Evolutionary conservation across 2,113 vertebrate genomes (phyloP), one percentile per base, ranked within the genome.

Genomic region (Cyanoliseus patagonus): DNA sequence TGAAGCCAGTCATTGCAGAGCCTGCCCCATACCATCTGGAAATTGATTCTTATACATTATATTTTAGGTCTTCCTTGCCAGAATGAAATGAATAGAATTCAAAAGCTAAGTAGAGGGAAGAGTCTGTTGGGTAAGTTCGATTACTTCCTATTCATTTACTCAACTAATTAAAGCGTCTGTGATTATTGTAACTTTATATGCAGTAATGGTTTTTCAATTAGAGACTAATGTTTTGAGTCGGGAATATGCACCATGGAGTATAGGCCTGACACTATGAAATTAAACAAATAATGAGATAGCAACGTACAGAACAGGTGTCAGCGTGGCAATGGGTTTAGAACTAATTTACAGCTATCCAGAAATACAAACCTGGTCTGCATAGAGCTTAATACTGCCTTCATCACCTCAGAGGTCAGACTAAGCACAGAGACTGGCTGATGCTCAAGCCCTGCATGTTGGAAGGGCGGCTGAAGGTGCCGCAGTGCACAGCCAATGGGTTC

Each of bases 71-170:
- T 99, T 97, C 99, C 99, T 42, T 99, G 99, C 98, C 99, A 99
- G 98, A 99, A 98, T 75, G 99, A 99, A 97, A 99, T 99, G 98
- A 99, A 98, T 98, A 99, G 98, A 98, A 99, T 99, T 98, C 99
- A 99, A 97, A 98, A 98, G 97, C 98, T 99, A 94, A 99, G 98
- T 97, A 98, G 98, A 94, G 98, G 98, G 96, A 99, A 99, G 98
- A 98, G 97, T 97, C 98, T 99, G 92, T 95, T 99, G 98, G 99
- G 99, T 99, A 95, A 98, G 99, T 98, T 94, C 63, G 57, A 59
- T 94, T 96, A 94, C 92, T 96, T 82, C 91, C 92, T 91, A 96
- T 92, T 97, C 82, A 52, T 97, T 98, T 96, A 94, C 95, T 95
- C 84, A 90, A 87, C 94, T 96, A 97, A 98, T 98, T 97, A 97